A percentile compares a stretch with the other conserved stretches of the same genome.
Conservation (phyloP, 2,888 invertebrate genomes). For the Oscheius onirici region DNA sequence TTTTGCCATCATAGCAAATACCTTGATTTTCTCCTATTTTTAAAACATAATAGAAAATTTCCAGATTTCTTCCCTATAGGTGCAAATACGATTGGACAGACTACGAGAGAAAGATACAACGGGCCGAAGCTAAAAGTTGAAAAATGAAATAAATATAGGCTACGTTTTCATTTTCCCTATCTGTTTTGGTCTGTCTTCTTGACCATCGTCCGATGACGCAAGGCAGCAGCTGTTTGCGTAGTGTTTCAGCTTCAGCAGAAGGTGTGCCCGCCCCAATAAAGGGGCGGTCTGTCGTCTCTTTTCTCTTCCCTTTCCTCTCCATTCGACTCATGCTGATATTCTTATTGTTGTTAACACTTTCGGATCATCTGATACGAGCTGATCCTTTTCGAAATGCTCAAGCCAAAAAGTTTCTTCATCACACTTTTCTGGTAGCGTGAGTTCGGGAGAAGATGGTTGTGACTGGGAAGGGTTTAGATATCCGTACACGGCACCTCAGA, state of each 20-base stretch:
- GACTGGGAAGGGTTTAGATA: conserved; percentile 34
- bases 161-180: not conserved
- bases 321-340: conserved; percentile 2
- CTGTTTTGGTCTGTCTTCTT: not conserved
- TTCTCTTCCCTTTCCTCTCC: conserved; percentile 9
- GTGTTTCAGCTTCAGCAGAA: conserved; percentile 23
- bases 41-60: not conserved
- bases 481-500: conserved; percentile 52
- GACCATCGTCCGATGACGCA: conserved; percentile 12
- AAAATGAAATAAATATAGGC: not conserved
- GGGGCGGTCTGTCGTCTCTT: conserved; percentile 12
- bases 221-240: conserved; percentile 26
- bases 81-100: conserved; percentile 66
- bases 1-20: not conserved
- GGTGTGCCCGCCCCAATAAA: conserved; percentile 34
- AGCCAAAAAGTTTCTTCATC: conserved; percentile 19
- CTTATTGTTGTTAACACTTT: not conserved
- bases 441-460: not conserved
- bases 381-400: conserved; percentile 8
- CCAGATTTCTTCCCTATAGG: conserved; percentile 60
- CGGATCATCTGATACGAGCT: not conserved
- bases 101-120: conserved; percentile 44
- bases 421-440: conserved; percentile 13
- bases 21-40: not conserved
- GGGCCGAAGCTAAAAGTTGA: not conserved